Conservation (phyloP, 2,113 vertebrate species). For the Colossoma macropomum region DNA sequence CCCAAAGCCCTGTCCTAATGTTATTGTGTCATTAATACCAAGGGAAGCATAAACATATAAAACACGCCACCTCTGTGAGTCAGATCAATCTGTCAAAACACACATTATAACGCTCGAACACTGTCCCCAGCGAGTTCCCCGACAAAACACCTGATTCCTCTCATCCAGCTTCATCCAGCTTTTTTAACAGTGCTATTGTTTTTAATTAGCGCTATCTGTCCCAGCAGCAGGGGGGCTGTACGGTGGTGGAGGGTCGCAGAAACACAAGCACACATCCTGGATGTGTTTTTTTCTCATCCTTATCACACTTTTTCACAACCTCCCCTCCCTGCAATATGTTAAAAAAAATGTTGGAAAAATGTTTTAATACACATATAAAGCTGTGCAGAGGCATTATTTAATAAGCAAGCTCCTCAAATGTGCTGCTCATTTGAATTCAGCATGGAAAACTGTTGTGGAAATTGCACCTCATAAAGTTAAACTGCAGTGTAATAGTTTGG, state of each 20-base stretch:
- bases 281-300: slow-evolving; percentile 63
- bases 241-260: slow-evolving; percentile 34
- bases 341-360: not conserved
- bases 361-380: not conserved
- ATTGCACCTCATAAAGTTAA: not conserved
- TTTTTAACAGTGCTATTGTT: slow-evolving; percentile 64
- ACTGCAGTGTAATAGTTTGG: not conserved
- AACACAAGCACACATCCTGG: slow-evolving; percentile 69
- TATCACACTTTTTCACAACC: slow-evolving; percentile 58
- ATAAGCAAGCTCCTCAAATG: not conserved
- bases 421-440: not conserved
- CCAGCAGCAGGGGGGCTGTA: slow-evolving; percentile 61
- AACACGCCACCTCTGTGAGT: not conserved
- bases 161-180: slow-evolving; percentile 46
- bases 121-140: slow-evolving; percentile 54
- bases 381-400: not conserved
- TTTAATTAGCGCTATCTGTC: slow-evolving; percentile 68
- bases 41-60: not conserved
- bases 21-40: slow-evolving; percentile 24
- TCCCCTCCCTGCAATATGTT: slow-evolving; percentile 16
- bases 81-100: slow-evolving; percentile 49
- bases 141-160: slow-evolving; percentile 35
- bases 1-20: slow-evolving; percentile 7
- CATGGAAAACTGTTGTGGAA: not conserved
- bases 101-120: slow-evolving; percentile 39